Conservation (phyloP, 2,113 vertebrate genomes). For the Dicaeum eximium region DNA sequence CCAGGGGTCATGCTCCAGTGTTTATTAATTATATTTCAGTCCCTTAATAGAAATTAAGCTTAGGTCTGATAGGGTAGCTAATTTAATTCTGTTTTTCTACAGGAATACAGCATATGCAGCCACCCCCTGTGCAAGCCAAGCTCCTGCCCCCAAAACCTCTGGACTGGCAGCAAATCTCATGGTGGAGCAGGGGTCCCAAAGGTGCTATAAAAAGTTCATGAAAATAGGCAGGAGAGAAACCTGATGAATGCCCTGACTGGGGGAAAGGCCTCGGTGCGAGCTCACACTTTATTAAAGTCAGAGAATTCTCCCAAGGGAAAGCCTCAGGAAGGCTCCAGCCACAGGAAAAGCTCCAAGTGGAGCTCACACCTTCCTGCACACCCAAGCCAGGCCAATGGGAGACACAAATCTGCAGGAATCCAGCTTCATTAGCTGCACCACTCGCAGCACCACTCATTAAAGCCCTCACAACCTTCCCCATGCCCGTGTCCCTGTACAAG, state of each 20-base stretch:
- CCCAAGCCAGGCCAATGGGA: neutral
- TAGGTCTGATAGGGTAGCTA: neutral
- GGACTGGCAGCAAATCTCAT: neutral
- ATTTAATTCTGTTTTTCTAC: neutral
- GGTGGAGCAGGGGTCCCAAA: neutral
- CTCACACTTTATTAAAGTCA: slow-evolving; percentile 22
- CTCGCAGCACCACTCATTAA: neutral
- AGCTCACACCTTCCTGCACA: slow-evolving; percentile 10
- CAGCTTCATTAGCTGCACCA: neutral
- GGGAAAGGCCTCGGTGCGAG: neutral
- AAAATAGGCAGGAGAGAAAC: neutral
- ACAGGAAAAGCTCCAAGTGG: neutral
- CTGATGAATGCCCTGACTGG: neutral
- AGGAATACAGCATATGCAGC: neutral
- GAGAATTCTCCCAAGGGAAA: neutral
- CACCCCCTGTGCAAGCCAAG: neutral
- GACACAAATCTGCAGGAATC: neutral
- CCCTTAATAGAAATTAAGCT: neutral
- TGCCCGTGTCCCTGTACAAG: rapidly evolving
- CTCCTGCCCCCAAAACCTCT: neutral
- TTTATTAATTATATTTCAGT: neutral
- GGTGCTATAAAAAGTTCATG: neutral
- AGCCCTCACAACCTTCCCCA: neutral
- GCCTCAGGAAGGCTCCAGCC: neutral
- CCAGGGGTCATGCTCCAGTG: neutral